A percentile compares a stretch with the other conserved stretches of the same genome.
Conservation (phyloP, 2,113 vertebrate genomes). For the Pungitius pungitius region DNA sequence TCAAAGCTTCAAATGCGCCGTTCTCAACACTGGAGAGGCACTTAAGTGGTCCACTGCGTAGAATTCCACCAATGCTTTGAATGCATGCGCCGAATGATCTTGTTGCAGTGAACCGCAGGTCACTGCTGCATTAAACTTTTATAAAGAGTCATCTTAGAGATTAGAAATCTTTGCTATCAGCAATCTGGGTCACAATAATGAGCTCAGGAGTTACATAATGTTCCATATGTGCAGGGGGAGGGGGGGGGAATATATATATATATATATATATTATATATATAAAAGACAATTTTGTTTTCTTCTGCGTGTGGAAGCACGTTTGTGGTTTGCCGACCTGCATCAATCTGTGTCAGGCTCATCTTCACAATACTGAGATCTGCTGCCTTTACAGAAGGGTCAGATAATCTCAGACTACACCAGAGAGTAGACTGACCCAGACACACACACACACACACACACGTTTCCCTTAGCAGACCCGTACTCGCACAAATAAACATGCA, state of each 20-base stretch:
- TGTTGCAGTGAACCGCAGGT: neutral
- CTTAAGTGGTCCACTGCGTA: neutral
- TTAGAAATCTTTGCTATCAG: constrained; percentile 55
- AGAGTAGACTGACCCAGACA: neutral
- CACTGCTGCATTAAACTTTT: constrained; percentile 49
- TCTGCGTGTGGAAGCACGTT: no score
- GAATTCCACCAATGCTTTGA: neutral
- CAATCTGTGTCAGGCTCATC: constrained; percentile 14
- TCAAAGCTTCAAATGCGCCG: neutral
- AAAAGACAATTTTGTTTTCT: no score
- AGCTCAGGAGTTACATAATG: constrained; percentile 58
- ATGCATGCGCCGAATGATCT: neutral
- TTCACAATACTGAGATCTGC: constrained; percentile 29
- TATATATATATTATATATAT: no score
- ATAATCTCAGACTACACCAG: constrained; percentile 43
- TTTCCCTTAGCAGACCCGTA: constrained; percentile 3
- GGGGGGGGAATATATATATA: no score
- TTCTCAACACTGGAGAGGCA: neutral
- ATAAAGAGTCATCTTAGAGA: constrained; percentile 52
- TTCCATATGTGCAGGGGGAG: constrained; percentile 49
- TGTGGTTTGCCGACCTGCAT: no score
- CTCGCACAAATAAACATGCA: constrained; percentile 18
- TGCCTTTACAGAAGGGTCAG: constrained; percentile 22
- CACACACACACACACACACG: neutral
- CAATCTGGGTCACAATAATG: constrained; percentile 70